These are phyloP conservation scores for Ornithoptera priamus DNA, from an alignment of 2,888 invertebrate genomes.

Conservation along the genomic window DNA sequence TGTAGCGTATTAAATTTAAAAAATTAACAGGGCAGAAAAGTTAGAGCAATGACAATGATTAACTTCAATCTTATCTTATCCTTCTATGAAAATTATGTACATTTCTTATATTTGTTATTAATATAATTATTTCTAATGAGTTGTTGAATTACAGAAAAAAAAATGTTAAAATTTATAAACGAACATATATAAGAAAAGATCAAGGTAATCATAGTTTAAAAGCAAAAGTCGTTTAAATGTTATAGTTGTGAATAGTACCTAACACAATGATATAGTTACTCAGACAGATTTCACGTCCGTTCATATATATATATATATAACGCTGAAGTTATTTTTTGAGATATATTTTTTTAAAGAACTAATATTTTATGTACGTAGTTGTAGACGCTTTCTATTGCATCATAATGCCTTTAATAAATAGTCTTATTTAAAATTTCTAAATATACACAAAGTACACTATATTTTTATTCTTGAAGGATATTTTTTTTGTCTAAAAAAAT, in stretches of 20 bases:
- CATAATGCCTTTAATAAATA: not conserved
- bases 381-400: not conserved
- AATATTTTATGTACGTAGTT: not conserved
- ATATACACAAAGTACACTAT: not conserved
- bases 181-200: slow-evolving; percentile 64
- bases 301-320: not conserved
- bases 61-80: slow-evolving; percentile 72
- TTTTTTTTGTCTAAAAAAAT: not conserved
- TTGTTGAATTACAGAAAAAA: slow-evolving; percentile 34
- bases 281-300: not conserved
- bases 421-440: not conserved
- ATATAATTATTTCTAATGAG: slow-evolving; percentile 27
- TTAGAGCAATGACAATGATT: slow-evolving; percentile 65
- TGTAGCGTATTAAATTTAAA: slow-evolving; percentile 5
- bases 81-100: slow-evolving; percentile 19
- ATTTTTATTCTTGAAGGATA: not conserved
- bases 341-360: not conserved
- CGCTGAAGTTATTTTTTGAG: no score
- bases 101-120: slow-evolving; percentile 39
- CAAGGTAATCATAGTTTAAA: slow-evolving; percentile 73
- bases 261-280: slow-evolving; percentile 15
- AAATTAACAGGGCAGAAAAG: slow-evolving; percentile 38
- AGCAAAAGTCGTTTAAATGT: slow-evolving; percentile 31
- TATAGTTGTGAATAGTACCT: not conserved
- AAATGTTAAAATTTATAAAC: slow-evolving; percentile 39